Evolutionary conservation across 1,140 invertebrate genomes (phyloP), one percentile per base, ranked within the genome.

Genomic region (Aphidius gifuensis): DNA sequence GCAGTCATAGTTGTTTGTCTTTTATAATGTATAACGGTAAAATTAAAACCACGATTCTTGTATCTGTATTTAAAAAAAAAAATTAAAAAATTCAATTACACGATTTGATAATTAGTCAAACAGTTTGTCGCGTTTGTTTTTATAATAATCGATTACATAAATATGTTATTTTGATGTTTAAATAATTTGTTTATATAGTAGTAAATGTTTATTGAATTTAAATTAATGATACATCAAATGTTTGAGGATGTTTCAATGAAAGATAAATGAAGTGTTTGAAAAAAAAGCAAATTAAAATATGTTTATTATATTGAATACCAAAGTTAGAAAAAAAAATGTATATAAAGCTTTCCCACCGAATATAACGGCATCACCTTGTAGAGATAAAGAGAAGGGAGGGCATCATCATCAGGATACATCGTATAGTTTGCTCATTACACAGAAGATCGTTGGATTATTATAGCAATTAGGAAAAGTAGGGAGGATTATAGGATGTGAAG

Each of bases 401-500:
- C 23, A 32, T 32, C 23, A 32, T 32, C 23, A 55, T 55, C 53
- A 55, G 53, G 23, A 55, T 55, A 42, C 53, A 55, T 55, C 44
- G 57, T 48, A 47, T 32, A 47, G 23, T 58, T 40, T 39, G 32
- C 57, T 55, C 53, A 40, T 58, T 47, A 48, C 23, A 48, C 46
- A 58, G 8, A 39, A 45, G 46, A 58, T 47, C 32, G 46, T 47
- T 58, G 38, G 38, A 58, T 58, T 58, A 32, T 58, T 23, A 58
- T 58, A 38, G 57, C 57, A 58, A 58, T 58, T 58, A 58, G 57
- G 44, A 58, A 23, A 48, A 11, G 45, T 44, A 46, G 9, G 6
- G 44, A 45, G 44, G 9, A 58, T 58, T 46, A 47, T 44, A 58
- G 16, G 42, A 9, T 46, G 51, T 39, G 6, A 53, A 39, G 23